Evolutionary conservation across 2,888 invertebrate species (phyloP).

Genomic region (Molorchus minor): DNA sequence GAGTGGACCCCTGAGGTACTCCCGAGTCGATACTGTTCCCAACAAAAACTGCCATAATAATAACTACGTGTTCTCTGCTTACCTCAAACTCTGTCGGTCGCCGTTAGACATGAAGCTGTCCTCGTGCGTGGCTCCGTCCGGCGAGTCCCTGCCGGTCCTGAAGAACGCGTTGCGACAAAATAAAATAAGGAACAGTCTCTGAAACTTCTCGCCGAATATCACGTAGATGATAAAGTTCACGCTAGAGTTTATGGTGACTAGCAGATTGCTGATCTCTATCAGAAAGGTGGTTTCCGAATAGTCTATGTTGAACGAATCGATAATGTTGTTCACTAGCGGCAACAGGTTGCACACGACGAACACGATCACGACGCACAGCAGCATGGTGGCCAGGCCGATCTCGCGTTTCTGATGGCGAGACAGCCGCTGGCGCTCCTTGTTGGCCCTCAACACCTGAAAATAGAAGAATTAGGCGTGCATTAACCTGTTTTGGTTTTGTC

Average conservation of each 20-base stretch:
- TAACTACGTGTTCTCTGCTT: constrained; percentile 18
- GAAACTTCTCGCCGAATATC: constrained; percentile 97
- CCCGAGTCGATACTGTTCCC: no score
- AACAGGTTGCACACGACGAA: constrained; percentile 93
- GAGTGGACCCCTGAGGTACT: no score
- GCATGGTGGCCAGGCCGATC: constrained; percentile 93
- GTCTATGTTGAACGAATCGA: constrained; percentile 77
- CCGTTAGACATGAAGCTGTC: constrained; percentile 85
- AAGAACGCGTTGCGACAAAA: constrained; percentile 59
- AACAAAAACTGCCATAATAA: not conserved
- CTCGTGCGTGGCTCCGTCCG: constrained; percentile 80
- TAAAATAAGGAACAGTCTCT: constrained; percentile 73
- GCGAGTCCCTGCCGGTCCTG: constrained; percentile 69
- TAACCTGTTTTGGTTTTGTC: no score
- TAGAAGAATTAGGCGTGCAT: not conserved
- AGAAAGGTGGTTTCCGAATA: constrained; percentile 68
- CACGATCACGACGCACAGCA: constrained; percentile 92
- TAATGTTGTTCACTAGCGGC: constrained; percentile 85
- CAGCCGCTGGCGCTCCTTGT: constrained; percentile 87
- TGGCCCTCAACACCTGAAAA: constrained; percentile 83
- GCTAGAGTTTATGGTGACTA: constrained; percentile 96
- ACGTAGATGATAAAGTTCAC: constrained; percentile 98
- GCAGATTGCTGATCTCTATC: constrained; percentile 86
- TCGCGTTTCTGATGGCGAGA: constrained; percentile 91
- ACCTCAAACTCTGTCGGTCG: constrained; percentile 75